Evolutionary conservation across 2,888 invertebrate genomes (phyloP).

Genomic region (Cheilosia scutellata): DNA sequence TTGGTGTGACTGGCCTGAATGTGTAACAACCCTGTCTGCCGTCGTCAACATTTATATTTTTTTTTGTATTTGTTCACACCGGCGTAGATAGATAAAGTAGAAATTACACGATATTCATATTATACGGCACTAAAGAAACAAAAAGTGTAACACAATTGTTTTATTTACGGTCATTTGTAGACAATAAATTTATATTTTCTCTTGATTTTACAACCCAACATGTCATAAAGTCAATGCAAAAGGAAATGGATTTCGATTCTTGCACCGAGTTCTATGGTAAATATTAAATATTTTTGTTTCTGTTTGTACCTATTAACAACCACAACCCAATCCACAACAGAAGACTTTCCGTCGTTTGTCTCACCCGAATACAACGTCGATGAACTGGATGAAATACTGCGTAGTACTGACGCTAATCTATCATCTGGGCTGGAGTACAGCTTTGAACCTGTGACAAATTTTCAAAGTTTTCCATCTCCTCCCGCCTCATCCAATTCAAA

Average conservation of each 20-base stretch:
- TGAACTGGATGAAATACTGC: constrained; percentile 81
- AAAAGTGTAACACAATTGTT: constrained; percentile 6
- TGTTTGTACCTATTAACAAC: background rate
- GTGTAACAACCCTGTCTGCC: constrained; percentile 32
- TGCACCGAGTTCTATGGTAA: constrained; percentile 63
- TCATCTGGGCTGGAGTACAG: constrained; percentile 42
- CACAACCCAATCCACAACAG: background rate
- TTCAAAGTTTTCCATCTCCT: constrained; percentile 77
- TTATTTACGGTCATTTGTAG: background rate
- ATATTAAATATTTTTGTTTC: constrained; percentile 1
- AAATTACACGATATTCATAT: background rate
- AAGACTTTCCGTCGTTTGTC: constrained; percentile 73
- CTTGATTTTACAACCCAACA: background rate
- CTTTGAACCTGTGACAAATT: constrained; percentile 72
- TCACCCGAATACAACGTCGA: constrained; percentile 79
- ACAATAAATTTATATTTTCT: background rate
- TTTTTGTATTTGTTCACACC: constrained; percentile 57
- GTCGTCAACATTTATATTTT: constrained; percentile 54
- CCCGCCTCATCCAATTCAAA: constrained; percentile 61
- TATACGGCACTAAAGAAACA: background rate
- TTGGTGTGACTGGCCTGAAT: background rate
- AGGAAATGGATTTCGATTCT: constrained; percentile 66
- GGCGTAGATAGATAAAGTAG: constrained; percentile 19
- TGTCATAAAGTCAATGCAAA: background rate
- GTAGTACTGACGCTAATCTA: constrained; percentile 79